Evolutionary conservation across 2,113 vertebrate species (phyloP).

Genomic region (Leucosticte australis): DNA sequence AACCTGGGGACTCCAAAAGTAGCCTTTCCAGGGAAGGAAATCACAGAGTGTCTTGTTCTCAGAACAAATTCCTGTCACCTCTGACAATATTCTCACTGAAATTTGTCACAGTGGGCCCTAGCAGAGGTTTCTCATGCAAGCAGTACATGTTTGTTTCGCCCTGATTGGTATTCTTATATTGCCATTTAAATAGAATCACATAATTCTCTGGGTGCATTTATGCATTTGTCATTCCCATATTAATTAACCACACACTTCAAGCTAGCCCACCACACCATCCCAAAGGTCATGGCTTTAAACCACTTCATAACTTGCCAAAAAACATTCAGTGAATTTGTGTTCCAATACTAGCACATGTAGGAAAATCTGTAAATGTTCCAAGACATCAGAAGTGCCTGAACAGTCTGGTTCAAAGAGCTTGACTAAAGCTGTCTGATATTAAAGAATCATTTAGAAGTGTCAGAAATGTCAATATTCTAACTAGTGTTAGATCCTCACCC

Average conservation of each 20-base stretch:
- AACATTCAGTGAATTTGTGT: neutral
- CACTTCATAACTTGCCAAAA: neutral
- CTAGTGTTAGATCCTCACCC: neutral
- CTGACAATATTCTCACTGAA: neutral
- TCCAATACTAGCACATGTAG: neutral
- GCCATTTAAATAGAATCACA: neutral
- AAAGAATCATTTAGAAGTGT: neutral
- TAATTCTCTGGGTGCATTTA: neutral
- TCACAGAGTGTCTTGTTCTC: fast-evolving
- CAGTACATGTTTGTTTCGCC: neutral
- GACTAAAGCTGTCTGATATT: neutral
- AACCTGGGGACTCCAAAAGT: neutral
- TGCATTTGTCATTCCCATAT: neutral
- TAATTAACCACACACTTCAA: neutral
- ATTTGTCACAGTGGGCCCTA: neutral
- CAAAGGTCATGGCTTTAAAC: neutral
- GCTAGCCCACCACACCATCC: neutral
- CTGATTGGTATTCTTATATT: neutral
- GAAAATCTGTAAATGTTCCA: neutral
- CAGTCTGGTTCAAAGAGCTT: neutral
- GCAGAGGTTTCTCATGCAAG: neutral
- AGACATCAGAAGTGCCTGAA: neutral
- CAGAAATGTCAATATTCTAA: neutral
- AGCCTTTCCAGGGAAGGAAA: neutral
- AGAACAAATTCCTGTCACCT: neutral